Conservation (phyloP, 2,797 vertebrate genomes). For the Galagoides demidoff region DNA sequence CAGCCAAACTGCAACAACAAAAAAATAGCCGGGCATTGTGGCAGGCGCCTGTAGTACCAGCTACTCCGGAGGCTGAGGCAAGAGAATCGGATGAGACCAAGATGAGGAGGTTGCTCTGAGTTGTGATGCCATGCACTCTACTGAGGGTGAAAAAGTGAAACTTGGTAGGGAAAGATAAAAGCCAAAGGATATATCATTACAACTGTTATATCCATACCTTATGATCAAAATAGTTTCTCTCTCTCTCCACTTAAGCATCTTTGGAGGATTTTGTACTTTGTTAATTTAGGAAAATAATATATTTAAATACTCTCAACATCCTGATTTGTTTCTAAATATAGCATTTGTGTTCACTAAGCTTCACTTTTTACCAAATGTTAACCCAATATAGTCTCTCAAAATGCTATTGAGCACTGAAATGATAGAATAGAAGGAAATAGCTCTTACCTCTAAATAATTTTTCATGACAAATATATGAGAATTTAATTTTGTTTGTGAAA, state of each 20-base stretch:
- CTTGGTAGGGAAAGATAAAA: not conserved
- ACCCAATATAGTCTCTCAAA: not conserved
- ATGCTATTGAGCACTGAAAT: not conserved
- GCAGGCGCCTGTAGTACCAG: too few relatives aligned
- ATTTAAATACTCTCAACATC: not conserved
- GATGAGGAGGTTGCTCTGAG: too few relatives aligned
- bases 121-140: too few relatives aligned
- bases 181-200: not conserved
- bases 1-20: too few relatives aligned
- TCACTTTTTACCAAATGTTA: constrained; percentile 6
- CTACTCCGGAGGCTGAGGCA: too few relatives aligned
- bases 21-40: too few relatives aligned
- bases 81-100: too few relatives aligned
- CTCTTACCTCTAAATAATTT: constrained; percentile 8
- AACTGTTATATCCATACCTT: not conserved
- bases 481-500: constrained; percentile 11
- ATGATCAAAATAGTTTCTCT: constrained; percentile 8
- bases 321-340: not conserved
- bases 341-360: not conserved
- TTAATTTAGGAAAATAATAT: constrained; percentile 20
- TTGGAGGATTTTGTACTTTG: not conserved
- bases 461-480: not conserved
- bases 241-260: not conserved
- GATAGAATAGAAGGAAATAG: not conserved
- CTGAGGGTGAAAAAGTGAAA: too few relatives aligned